These are phyloP conservation scores for Matsumyia berberina DNA, from an alignment of 2,888 invertebrate genomes.

Conservation along the genomic window DNA sequence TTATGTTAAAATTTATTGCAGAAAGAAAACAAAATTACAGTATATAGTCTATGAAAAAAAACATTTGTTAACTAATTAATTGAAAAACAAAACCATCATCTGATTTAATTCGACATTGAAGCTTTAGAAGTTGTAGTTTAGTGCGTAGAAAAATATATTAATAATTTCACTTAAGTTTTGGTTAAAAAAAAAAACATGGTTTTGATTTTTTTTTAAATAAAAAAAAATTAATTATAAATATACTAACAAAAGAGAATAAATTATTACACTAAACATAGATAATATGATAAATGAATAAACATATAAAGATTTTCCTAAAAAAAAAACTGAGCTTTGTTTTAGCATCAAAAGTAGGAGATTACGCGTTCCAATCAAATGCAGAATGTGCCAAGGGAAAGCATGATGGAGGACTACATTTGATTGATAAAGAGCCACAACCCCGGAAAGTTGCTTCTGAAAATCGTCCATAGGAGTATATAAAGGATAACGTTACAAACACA, in stretches of 20 bases:
- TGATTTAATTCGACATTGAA: slow-evolving; percentile 20
- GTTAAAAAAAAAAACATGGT: too few relatives aligned
- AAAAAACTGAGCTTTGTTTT: too few relatives aligned
- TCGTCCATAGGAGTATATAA: too few relatives aligned
- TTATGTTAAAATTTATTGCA: slow-evolving; percentile 23
- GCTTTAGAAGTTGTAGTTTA: slow-evolving; percentile 15
- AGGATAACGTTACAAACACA: too few relatives aligned
- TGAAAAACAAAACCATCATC: slow-evolving; percentile 23
- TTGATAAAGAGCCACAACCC: too few relatives aligned
- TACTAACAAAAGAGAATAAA: slow-evolving; percentile 13
- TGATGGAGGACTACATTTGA: too few relatives aligned
- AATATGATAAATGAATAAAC: slow-evolving; percentile 52
- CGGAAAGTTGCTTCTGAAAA: too few relatives aligned
- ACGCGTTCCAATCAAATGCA: background rate
- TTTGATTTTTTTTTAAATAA: slow-evolving; percentile 3
- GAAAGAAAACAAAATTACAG: slow-evolving; percentile 17
- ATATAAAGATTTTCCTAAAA: slow-evolving; percentile 67
- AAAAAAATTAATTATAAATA: slow-evolving; percentile 20
- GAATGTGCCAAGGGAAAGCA: too few relatives aligned
- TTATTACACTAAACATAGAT: slow-evolving; percentile 38
- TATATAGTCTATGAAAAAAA: slow-evolving; percentile 4
- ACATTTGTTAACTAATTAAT: slow-evolving; percentile 22
- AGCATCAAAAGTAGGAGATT: too few relatives aligned
- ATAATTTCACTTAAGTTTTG: slow-evolving; percentile 29
- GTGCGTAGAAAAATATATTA: slow-evolving; percentile 4